These are phyloP conservation scores for Silurus meridionalis DNA, from an alignment of 2,113 vertebrate genomes.

Conservation along the genomic window DNA sequence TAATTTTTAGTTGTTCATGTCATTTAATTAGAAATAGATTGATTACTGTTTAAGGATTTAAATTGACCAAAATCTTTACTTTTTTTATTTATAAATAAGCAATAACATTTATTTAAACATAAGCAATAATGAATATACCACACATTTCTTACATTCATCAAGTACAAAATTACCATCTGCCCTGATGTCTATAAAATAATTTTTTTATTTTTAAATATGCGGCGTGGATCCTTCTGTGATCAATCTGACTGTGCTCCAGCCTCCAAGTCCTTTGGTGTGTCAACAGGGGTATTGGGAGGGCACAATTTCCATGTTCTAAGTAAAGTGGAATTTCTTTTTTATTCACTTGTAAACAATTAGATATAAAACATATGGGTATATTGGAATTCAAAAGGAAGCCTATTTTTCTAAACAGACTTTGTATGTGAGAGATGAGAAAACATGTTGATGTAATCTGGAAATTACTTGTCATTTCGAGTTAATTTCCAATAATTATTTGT, in stretches of 20 bases:
- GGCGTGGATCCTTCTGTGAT: slow-evolving; percentile 56
- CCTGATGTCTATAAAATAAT: slow-evolving; percentile 56
- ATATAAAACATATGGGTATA: slow-evolving; percentile 72
- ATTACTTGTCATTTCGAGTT: slow-evolving; percentile 57
- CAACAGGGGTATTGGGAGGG: slow-evolving; percentile 64
- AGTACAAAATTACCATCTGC: slow-evolving; percentile 55
- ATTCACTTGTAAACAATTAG: slow-evolving; percentile 74
- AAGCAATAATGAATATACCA: too few species aligned
- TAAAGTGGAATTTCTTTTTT: slow-evolving; percentile 73
- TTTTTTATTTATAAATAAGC: too few species aligned
- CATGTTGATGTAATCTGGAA: slow-evolving; percentile 36
- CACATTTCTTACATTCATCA: neutral
- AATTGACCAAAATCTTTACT: too few species aligned
- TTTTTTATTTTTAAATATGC: slow-evolving; percentile 60
- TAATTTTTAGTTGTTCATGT: neutral
- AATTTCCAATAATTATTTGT: slow-evolving; percentile 50
- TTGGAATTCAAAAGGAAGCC: slow-evolving; percentile 58
- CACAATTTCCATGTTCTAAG: slow-evolving; percentile 67
- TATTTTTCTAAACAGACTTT: slow-evolving; percentile 36
- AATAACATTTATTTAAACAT: too few species aligned
- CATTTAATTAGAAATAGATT: neutral
- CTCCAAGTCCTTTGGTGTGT: slow-evolving; percentile 57
- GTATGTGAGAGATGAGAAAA: slow-evolving; percentile 51
- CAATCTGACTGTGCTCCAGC: slow-evolving; percentile 66
- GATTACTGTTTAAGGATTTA: neutral